Evolutionary conservation across 2,113 vertebrate genomes (phyloP).

Genomic region (Microtus ochrogaster): DNA sequence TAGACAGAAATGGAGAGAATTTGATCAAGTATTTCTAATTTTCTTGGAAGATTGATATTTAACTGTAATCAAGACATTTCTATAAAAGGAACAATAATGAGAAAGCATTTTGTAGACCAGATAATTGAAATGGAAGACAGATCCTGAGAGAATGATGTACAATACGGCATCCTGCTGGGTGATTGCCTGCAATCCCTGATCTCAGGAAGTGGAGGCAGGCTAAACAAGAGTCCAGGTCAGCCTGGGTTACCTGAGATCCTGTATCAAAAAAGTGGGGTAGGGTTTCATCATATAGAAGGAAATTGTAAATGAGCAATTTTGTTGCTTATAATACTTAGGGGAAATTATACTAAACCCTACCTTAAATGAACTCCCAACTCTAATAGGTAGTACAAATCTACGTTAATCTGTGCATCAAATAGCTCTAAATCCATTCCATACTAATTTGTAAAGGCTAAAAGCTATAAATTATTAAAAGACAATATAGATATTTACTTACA

Average conservation of each 20-base stretch:
- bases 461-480: constrained; percentile 14
- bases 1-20: constrained; percentile 34
- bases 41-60: constrained; percentile 53
- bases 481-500: constrained; percentile 15
- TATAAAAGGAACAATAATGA: constrained; percentile 9
- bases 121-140: constrained; percentile 23
- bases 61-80: neutral
- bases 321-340: neutral
- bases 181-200: neutral
- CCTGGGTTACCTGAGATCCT: neutral
- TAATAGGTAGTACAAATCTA: neutral
- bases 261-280: neutral
- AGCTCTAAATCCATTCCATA: neutral
- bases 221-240: neutral
- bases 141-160: neutral
- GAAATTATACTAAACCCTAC: constrained; percentile 29
- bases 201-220: neutral
- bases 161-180: neutral
- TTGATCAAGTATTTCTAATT: constrained; percentile 19
- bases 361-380: neutral
- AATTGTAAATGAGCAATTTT: neutral
- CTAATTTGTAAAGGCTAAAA: constrained; percentile 22
- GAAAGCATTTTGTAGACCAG: constrained; percentile 14
- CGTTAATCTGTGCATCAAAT: neutral
- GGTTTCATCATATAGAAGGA: neutral